These are phyloP conservation scores for Melanchra persicariae DNA, from an alignment of 2,888 invertebrate species.

Conservation along the genomic window DNA sequence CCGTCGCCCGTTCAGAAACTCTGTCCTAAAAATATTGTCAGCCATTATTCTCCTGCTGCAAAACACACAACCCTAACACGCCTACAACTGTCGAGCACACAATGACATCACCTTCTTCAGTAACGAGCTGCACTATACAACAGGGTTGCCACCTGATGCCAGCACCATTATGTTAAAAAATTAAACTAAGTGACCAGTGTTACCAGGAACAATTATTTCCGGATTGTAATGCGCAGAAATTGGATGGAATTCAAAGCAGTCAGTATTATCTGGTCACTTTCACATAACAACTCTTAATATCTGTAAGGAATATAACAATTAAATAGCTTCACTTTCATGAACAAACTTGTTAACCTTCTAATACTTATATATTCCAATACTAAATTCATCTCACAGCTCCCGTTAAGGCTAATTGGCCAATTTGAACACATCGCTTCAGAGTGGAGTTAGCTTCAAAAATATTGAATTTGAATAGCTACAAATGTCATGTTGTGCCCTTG, in stretches of 20 bases:
- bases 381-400: conserved; percentile 88
- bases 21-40: conserved; percentile 79
- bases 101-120: conserved; percentile 44
- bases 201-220: neutral
- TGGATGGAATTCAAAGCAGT: conserved; percentile 1
- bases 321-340: conserved; percentile 57
- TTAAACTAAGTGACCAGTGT: conserved; percentile 29
- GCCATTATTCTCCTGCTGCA: conserved; percentile 89
- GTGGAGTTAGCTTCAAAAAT: conserved; percentile 63
- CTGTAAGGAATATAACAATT: conserved; percentile 61
- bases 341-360: conserved; percentile 59
- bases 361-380: conserved; percentile 72
- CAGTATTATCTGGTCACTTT: conserved; percentile 24
- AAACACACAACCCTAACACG: conserved; percentile 74
- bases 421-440: conserved; percentile 83
- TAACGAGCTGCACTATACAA: conserved; percentile 46
- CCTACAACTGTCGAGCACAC: conserved; percentile 61
- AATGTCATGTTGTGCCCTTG: too few species aligned
- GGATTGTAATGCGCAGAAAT: neutral
- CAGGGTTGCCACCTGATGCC: conserved; percentile 48
- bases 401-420: conserved; percentile 87
- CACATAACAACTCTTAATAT: conserved; percentile 59
- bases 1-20: conserved; percentile 53
- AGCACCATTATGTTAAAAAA: conserved; percentile 51
- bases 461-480: too few species aligned